Evolutionary conservation across 2,797 vertebrate species (phyloP).

Genomic region (Microhierax caerulescens): DNA sequence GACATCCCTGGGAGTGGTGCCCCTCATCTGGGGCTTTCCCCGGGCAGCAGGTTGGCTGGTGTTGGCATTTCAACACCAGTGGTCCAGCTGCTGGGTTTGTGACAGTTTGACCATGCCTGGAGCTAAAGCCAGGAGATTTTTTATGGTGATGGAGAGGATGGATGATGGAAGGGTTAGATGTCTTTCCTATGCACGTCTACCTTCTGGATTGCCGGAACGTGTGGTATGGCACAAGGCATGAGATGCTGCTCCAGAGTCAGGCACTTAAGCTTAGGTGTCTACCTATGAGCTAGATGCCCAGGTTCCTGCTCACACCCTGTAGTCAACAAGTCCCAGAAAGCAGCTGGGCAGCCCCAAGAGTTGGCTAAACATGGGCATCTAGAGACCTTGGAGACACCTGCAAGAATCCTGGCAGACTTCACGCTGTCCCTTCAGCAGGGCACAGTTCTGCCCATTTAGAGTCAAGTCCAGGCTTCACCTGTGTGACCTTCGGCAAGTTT

Average conservation of each 20-base stretch:
- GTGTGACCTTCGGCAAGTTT: neutral
- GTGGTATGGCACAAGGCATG: neutral
- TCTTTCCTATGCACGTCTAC: neutral
- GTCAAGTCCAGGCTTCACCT: neutral
- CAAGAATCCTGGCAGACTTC: neutral
- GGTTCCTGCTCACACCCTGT: fast-evolving
- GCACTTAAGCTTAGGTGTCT: neutral
- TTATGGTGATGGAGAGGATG: neutral
- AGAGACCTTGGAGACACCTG: neutral
- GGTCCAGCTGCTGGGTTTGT: neutral
- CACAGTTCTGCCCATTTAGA: neutral
- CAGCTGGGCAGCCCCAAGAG: neutral
- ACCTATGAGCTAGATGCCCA: fast-evolving
- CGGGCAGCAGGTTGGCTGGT: neutral
- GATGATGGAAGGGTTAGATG: neutral
- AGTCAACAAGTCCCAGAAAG: neutral
- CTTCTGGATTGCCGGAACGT: neutral
- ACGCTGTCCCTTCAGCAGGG: neutral
- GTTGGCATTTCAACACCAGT: neutral
- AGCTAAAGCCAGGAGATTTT: neutral
- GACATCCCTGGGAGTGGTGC: neutral
- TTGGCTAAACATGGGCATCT: neutral
- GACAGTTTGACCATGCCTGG: neutral
- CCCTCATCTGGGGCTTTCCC: neutral
- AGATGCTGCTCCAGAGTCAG: neutral